phyloP scores from a whole-genome alignment of 2,113 vertebrate genomes.

The Neofelis nebulosa region DNA sequence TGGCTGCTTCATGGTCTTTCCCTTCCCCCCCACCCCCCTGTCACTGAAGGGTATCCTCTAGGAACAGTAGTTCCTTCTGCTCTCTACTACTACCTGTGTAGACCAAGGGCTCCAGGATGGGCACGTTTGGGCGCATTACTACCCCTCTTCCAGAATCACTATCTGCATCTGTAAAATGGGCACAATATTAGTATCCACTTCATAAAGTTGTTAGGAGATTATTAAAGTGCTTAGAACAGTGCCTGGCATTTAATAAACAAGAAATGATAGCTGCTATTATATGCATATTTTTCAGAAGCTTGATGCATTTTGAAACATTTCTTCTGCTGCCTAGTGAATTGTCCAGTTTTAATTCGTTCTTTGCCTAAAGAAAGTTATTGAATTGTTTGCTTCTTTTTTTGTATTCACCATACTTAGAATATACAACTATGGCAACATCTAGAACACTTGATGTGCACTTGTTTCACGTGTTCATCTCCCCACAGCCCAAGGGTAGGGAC shows the following conservation, averaged over 20 bases:
- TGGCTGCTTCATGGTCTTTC: not conserved
- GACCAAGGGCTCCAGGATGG: not conserved
- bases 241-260: not conserved
- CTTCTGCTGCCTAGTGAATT: not conserved
- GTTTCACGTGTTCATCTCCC: not conserved
- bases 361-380: not conserved
- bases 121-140: not conserved
- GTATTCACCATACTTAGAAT: not conserved
- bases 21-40: not conserved
- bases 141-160: not conserved
- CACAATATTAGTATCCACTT: not conserved
- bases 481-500: not conserved
- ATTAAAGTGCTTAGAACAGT: not conserved
- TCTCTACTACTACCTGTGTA: not conserved
- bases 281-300: not conserved
- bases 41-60: too few species aligned
- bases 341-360: not conserved
- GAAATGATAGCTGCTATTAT: not conserved
- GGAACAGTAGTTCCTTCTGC: not conserved
- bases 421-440: not conserved
- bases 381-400: not conserved
- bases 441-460: not conserved
- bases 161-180: not conserved
- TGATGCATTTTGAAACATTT: slow-evolving; percentile 7
- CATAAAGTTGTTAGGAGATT: not conserved